These are phyloP conservation scores for Liasis olivaceus DNA, from an alignment of 2,797 vertebrate genomes.

Conservation along the genomic window DNA sequence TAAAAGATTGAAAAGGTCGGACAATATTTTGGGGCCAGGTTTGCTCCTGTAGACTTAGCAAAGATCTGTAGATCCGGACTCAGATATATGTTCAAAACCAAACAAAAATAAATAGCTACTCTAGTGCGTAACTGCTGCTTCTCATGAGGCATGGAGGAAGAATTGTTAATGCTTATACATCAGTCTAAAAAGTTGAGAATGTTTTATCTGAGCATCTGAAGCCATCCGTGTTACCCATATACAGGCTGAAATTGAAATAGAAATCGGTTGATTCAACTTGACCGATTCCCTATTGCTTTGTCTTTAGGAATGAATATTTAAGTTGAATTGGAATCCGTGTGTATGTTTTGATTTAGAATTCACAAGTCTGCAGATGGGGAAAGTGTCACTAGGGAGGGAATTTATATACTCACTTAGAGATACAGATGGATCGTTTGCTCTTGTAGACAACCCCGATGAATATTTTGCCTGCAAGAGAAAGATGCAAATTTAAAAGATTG, in stretches of 20 bases:
- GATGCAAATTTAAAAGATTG: background rate
- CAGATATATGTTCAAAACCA: background rate
- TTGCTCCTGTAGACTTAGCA: too few relatives aligned
- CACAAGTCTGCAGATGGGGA: background rate
- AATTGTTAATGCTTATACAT: background rate
- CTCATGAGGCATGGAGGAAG: background rate
- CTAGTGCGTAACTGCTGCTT: background rate
- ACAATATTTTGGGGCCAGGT: background rate
- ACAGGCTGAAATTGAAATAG: background rate
- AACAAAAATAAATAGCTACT: background rate
- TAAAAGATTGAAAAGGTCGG: background rate
- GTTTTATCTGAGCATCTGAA: background rate
- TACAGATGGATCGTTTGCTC: constrained; percentile 21
- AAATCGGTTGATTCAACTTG: background rate
- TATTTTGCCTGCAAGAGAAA: background rate
- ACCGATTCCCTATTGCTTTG: background rate
- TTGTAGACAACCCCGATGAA: background rate
- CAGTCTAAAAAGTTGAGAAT: background rate
- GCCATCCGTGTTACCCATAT: background rate
- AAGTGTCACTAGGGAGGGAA: background rate
- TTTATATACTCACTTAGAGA: background rate
- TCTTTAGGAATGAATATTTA: background rate
- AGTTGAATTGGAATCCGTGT: background rate
- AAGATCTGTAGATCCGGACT: background rate
- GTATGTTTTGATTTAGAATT: background rate